Evolutionary conservation across 1,140 invertebrate genomes (phyloP).

Genomic region (Sitobion miscanthi): DNA sequence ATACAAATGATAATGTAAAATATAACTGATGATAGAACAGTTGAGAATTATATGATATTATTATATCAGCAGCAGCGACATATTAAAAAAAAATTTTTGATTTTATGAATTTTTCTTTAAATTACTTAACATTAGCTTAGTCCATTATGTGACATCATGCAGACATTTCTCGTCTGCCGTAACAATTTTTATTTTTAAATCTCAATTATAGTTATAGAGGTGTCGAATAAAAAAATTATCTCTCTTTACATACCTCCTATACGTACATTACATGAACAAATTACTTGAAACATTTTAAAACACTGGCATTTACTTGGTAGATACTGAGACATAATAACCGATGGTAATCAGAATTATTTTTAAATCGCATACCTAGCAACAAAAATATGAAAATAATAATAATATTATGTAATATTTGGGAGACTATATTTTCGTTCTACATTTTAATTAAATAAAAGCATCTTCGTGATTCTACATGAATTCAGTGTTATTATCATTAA

Average conservation of each 20-base stretch:
- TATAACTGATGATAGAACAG: neutral
- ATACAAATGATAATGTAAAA: neutral
- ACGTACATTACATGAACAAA: neutral
- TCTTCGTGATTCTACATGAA: neutral
- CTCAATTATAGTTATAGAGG: neutral
- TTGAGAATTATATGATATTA: neutral
- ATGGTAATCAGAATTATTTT: neutral
- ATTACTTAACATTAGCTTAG: neutral
- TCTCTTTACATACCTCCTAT: neutral
- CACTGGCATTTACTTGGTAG: neutral
- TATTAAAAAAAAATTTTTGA: neutral
- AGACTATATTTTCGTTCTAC: neutral
- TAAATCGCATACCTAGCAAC: neutral
- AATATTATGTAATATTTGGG: neutral
- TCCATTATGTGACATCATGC: neutral
- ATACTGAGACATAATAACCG: neutral
- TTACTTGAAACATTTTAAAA: neutral
- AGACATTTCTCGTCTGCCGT: neutral
- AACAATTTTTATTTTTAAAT: neutral
- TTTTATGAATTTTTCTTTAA: neutral
- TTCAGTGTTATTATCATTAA: constrained; percentile 17
- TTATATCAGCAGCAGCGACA: neutral
- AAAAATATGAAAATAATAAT: neutral
- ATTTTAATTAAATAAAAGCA: neutral
- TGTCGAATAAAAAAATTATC: neutral